These are phyloP conservation scores for Caloenas nicobarica DNA, from an alignment of 2,113 vertebrate genomes.

Conservation along the genomic window DNA sequence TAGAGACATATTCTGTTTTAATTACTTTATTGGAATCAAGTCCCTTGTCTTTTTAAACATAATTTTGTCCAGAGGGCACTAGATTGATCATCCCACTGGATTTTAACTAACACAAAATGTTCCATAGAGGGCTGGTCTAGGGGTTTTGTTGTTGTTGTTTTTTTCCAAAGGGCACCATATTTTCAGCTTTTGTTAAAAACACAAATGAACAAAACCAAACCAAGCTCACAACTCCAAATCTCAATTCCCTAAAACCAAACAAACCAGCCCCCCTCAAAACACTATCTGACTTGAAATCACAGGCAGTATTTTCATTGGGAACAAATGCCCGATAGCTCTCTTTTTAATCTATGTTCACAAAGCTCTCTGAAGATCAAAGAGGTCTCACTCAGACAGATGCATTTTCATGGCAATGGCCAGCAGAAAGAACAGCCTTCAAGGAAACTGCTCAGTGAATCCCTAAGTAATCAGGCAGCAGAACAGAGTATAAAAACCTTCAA, in stretches of 20 bases:
- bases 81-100: background rate
- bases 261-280: background rate
- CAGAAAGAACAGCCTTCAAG: constrained; percentile 67
- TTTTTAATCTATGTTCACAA: constrained; percentile 69
- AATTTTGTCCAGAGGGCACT: background rate
- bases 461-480: constrained; percentile 64
- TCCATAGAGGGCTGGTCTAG: background rate
- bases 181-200: background rate
- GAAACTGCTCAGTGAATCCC: constrained; percentile 62
- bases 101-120: background rate
- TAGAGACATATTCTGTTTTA: background rate
- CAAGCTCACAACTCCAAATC: background rate
- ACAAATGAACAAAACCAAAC: background rate
- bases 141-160: background rate
- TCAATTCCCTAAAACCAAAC: constrained; percentile 8
- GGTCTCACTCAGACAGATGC: constrained; percentile 53
- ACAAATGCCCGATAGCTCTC: constrained; percentile 58
- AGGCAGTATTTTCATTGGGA: constrained; percentile 28
- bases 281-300: constrained; percentile 44
- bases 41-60: background rate
- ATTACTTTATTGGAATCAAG: constrained; percentile 5
- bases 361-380: constrained; percentile 74
- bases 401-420: constrained; percentile 68
- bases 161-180: background rate
- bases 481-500: constrained; percentile 46